Conservation (phyloP, 2,888 invertebrate genomes). For the Drosophila monieri region DNA sequence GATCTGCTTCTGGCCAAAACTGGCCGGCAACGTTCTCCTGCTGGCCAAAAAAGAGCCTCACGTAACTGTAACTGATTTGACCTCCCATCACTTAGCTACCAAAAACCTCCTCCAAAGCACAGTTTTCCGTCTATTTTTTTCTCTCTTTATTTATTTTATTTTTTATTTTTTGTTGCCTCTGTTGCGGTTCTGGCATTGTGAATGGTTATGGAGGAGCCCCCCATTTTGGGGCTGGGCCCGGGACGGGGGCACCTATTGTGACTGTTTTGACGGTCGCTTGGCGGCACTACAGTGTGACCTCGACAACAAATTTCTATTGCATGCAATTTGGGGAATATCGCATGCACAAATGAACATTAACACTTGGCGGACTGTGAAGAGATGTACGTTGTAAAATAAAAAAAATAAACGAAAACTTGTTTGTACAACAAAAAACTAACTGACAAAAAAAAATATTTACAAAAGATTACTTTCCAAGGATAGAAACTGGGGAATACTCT, state of each 20-base stretch:
- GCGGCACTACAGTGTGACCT: constrained; percentile 49
- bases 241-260: neutral
- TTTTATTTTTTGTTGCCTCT: constrained; percentile 22
- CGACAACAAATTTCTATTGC: constrained; percentile 67
- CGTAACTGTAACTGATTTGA: constrained; percentile 54
- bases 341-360: constrained; percentile 73
- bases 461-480: constrained; percentile 8
- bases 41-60: constrained; percentile 35
- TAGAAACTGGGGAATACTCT: constrained; percentile 11
- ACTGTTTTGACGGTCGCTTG: constrained; percentile 30
- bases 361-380: constrained; percentile 64
- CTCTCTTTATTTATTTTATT: constrained; percentile 21
- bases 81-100: constrained; percentile 56
- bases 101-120: constrained; percentile 50
- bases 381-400: constrained; percentile 21
- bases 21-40: constrained; percentile 40
- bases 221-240: neutral
- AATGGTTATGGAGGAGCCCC: constrained; percentile 26
- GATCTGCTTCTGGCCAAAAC: constrained; percentile 38
- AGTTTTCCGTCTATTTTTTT: constrained; percentile 20
- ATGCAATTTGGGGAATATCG: constrained; percentile 60
- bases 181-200: constrained; percentile 42
- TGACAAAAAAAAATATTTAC: constrained; percentile 49
- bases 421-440: constrained; percentile 43
- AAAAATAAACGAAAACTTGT: constrained; percentile 51